phyloP scores from a whole-genome alignment of 2,888 invertebrate species.

The Thymelicus sylvestris region DNA sequence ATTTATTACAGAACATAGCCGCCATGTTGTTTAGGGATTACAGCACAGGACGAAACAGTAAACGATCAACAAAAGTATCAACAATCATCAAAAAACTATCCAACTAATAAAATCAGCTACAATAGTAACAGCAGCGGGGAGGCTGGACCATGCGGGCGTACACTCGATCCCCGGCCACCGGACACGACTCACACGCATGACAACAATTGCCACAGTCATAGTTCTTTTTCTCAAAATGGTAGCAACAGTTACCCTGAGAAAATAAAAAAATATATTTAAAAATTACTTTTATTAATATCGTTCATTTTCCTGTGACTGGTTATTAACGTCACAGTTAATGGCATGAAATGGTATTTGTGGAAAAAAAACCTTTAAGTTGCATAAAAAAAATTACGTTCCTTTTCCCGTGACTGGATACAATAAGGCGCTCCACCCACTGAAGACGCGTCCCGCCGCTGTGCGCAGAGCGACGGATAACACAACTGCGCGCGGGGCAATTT shows the following conservation, averaged over 20 bases:
- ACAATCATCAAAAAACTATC: slow-evolving; percentile 26
- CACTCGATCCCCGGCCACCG: slow-evolving; percentile 53
- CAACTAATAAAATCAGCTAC: slow-evolving; percentile 39
- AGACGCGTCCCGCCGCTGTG: too few relatives aligned
- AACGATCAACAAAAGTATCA: slow-evolving; percentile 25
- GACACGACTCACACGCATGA: slow-evolving; percentile 41
- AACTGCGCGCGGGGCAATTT: too few relatives aligned
- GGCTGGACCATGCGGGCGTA: slow-evolving; percentile 46
- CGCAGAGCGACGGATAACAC: too few relatives aligned
- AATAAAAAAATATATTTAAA: slow-evolving; percentile 9
- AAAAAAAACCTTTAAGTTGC: too few relatives aligned
- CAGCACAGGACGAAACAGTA: slow-evolving; percentile 32
- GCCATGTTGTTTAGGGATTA: slow-evolving; percentile 56
- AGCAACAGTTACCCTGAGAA: slow-evolving; percentile 71
- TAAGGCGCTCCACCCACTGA: too few relatives aligned
- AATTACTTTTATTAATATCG: too few relatives aligned
- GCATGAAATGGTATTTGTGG: too few relatives aligned
- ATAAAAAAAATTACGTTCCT: too few relatives aligned
- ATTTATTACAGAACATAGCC: slow-evolving; percentile 54
- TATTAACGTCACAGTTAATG: too few relatives aligned
- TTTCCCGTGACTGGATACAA: not conserved
- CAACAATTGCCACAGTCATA: slow-evolving; percentile 39
- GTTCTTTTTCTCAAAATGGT: slow-evolving; percentile 64
- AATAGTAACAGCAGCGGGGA: slow-evolving; percentile 51
- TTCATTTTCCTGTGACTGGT: too few relatives aligned